phyloP scores from a whole-genome alignment of 2,113 vertebrate species.

The Calyptommatus sinebrachiatus region DNA sequence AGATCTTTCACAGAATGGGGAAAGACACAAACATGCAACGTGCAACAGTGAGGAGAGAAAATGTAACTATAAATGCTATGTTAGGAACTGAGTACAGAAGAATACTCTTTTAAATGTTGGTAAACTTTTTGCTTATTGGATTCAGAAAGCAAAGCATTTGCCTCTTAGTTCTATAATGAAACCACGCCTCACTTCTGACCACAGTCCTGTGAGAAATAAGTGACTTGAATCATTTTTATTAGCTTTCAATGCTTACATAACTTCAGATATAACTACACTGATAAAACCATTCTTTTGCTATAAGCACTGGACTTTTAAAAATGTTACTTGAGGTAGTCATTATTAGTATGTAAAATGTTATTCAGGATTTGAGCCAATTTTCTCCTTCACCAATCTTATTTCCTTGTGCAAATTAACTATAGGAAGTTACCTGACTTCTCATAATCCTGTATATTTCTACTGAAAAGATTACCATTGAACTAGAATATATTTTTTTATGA shows the following conservation, averaged over 20 bases:
- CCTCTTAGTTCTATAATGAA: neutral
- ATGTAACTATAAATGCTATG: too few relatives aligned
- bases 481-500: slow-evolving; percentile 29
- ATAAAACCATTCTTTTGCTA: slow-evolving; percentile 21
- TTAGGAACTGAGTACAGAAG: neutral
- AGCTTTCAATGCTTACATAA: neutral
- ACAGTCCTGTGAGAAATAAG: slow-evolving; percentile 37
- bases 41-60: too few relatives aligned
- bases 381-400: slow-evolving; percentile 16
- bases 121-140: neutral
- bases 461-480: slow-evolving; percentile 19
- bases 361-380: slow-evolving; percentile 21
- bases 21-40: too few relatives aligned
- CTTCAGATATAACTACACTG: slow-evolving; percentile 9
- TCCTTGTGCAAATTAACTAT: slow-evolving; percentile 2
- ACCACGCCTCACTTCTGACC: slow-evolving; percentile 47
- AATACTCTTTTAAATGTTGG: neutral
- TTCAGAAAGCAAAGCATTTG: neutral
- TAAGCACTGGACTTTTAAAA: slow-evolving; percentile 12
- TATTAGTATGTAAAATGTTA: slow-evolving; percentile 8
- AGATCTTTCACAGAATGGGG: too few relatives aligned
- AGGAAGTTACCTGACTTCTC: slow-evolving; percentile 9
- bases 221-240: slow-evolving; percentile 11
- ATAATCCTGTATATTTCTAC: slow-evolving; percentile 10
- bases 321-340: slow-evolving; percentile 13